Evolutionary conservation across 2,113 vertebrate genomes (phyloP).

Genomic region (Kryptolebias marmoratus): DNA sequence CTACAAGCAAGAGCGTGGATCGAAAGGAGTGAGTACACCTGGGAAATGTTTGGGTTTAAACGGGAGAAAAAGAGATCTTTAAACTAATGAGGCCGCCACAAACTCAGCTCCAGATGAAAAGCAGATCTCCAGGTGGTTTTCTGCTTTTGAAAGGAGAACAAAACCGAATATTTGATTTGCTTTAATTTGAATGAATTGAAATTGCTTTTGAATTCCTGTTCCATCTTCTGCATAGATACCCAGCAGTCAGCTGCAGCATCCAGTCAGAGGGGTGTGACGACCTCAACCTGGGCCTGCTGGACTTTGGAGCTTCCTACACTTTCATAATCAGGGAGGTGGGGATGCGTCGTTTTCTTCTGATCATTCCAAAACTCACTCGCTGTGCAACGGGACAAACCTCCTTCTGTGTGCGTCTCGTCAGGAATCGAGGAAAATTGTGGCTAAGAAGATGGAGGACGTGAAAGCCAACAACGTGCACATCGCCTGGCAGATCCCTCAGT

Average conservation of each 20-base stretch:
- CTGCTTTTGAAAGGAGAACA: no score
- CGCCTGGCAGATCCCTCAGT: slow-evolving; percentile 95
- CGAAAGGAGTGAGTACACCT: slow-evolving; percentile 84
- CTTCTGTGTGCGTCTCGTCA: slow-evolving; percentile 55
- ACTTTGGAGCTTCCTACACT: slow-evolving; percentile 89
- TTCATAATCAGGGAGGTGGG: slow-evolving; percentile 84
- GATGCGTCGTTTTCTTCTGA: not conserved
- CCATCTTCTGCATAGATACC: slow-evolving; percentile 62
- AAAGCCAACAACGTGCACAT: slow-evolving; percentile 87
- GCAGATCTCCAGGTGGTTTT: not conserved
- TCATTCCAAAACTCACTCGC: not conserved
- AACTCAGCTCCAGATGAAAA: not conserved
- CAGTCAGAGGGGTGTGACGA: slow-evolving; percentile 49
- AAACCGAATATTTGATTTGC: not conserved
- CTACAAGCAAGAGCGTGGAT: slow-evolving; percentile 73
- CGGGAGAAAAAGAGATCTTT: not conserved
- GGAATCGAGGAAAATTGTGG: slow-evolving; percentile 54
- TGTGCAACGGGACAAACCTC: not conserved
- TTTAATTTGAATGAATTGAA: not conserved
- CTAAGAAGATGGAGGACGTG: slow-evolving; percentile 84
- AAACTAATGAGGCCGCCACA: not conserved
- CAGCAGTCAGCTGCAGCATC: slow-evolving; percentile 70
- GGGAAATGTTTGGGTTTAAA: not conserved
- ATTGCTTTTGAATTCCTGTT: not conserved
- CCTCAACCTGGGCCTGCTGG: slow-evolving; percentile 86